Evolutionary conservation across 2,113 vertebrate genomes (phyloP).

Genomic region (Petrocephalus zakoni): DNA sequence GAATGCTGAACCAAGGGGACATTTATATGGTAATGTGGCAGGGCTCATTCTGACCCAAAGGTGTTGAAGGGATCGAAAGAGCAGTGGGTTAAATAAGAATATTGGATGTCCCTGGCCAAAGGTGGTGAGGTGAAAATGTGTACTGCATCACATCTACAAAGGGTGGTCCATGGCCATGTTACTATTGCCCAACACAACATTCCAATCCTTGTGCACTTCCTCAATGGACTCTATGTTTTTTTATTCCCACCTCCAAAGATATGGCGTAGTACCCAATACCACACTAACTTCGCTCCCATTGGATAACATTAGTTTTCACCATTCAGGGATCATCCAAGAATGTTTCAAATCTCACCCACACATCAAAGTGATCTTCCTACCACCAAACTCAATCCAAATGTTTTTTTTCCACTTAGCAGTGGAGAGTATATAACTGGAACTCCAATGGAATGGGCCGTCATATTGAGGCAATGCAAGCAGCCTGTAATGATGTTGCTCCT

Average conservation of each 20-base stretch:
- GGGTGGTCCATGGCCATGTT: neutral
- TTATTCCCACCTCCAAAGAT: neutral
- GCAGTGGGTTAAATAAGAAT: neutral
- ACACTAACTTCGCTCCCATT: neutral
- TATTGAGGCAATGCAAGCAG: neutral
- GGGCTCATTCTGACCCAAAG: neutral
- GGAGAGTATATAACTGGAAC: neutral
- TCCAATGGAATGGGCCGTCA: neutral
- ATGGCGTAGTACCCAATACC: neutral
- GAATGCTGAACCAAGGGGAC: neutral
- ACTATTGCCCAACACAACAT: neutral
- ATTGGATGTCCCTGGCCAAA: no score
- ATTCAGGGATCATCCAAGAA: neutral
- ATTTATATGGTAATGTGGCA: neutral
- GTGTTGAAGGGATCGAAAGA: neutral
- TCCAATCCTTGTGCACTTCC: neutral
- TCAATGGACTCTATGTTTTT: neutral
- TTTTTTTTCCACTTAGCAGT: neutral
- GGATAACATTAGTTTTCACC: neutral
- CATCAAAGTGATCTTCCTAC: neutral
- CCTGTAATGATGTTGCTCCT: neutral
- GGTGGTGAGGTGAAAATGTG: neutral
- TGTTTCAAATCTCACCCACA: neutral
- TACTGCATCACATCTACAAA: neutral
- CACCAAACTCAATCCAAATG: neutral